Percentiles rank a stretch among this genome's conserved stretches.
Conservation (phyloP, 2,888 invertebrate species). For the Drosophila koepferae region DNA sequence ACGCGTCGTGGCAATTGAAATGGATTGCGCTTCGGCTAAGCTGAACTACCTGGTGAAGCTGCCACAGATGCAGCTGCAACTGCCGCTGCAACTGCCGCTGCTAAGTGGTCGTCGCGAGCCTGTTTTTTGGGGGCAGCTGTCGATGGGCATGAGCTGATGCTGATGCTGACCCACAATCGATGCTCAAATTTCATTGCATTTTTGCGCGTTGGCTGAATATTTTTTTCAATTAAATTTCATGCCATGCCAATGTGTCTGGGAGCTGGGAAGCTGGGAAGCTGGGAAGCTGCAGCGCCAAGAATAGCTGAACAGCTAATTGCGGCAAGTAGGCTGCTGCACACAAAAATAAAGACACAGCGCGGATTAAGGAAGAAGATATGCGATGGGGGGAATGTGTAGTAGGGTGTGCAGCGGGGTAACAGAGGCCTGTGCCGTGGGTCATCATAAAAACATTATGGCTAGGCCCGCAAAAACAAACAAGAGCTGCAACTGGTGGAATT, state of each 20-base stretch:
- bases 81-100: constrained; percentile 36
- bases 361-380: constrained; percentile 35
- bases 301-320: constrained; percentile 76
- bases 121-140: constrained; percentile 51
- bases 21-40: constrained; percentile 65
- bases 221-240: constrained; percentile 73
- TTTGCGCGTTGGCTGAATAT: constrained; percentile 45
- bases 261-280: constrained; percentile 3
- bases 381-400: neutral
- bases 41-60: constrained; percentile 55
- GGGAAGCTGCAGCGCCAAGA: constrained; percentile 48
- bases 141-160: constrained; percentile 45
- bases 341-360: constrained; percentile 65
- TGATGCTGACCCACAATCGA: constrained; percentile 73
- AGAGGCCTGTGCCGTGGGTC: constrained; percentile 64
- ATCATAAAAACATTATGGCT: constrained; percentile 80
- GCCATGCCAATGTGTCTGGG: constrained; percentile 70
- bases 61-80: constrained; percentile 35
- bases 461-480: constrained; percentile 66
- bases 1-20: constrained; percentile 78
- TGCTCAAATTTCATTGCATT: constrained; percentile 78
- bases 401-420: neutral
- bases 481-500: constrained; percentile 75
- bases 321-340: constrained; percentile 46
- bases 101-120: constrained; percentile 36